Percentiles rank a stretch among this genome's conserved stretches.
Evolutionary conservation across 2,888 invertebrate species (phyloP).

Genomic region (Drosophila borborema): DNA sequence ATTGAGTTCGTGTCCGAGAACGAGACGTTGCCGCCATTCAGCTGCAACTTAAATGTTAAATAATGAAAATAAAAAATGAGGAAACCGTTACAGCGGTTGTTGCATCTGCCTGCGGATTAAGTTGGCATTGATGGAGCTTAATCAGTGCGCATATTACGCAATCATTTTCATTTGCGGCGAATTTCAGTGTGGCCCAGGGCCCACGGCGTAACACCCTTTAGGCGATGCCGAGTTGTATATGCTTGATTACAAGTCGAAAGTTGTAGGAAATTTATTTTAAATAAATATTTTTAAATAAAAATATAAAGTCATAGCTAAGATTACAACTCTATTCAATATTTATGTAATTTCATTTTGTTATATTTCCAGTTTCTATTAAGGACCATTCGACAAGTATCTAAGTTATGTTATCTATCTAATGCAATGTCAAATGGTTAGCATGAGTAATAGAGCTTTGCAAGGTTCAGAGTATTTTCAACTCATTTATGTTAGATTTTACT

Average conservation of each 20-base stretch:
- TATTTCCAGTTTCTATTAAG: too few species aligned
- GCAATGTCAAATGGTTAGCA: neutral
- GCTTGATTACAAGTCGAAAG: neutral
- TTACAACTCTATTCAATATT: too few species aligned
- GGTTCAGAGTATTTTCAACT: too few species aligned
- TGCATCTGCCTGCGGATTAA: conserved; percentile 43
- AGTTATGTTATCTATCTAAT: too few species aligned
- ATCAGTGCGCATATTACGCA: conserved; percentile 62
- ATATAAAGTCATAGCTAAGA: neutral
- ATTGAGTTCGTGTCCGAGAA: neutral
- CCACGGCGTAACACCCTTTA: conserved; percentile 26
- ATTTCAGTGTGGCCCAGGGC: conserved; percentile 20
- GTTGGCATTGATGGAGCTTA: conserved; percentile 62
- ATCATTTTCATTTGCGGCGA: conserved; percentile 39
- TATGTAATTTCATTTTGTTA: too few species aligned
- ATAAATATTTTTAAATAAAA: neutral
- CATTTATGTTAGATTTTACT: too few species aligned
- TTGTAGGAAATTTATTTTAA: neutral
- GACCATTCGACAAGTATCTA: too few species aligned
- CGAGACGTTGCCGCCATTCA: conserved; percentile 7
- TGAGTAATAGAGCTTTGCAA: neutral
- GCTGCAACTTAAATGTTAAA: conserved; percentile 60
- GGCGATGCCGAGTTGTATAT: neutral
- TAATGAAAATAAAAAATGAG: conserved; percentile 47
- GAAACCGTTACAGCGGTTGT: neutral